Evolutionary conservation across 2,797 vertebrate genomes (phyloP).

Genomic region (Eurystomus glaucurus): DNA sequence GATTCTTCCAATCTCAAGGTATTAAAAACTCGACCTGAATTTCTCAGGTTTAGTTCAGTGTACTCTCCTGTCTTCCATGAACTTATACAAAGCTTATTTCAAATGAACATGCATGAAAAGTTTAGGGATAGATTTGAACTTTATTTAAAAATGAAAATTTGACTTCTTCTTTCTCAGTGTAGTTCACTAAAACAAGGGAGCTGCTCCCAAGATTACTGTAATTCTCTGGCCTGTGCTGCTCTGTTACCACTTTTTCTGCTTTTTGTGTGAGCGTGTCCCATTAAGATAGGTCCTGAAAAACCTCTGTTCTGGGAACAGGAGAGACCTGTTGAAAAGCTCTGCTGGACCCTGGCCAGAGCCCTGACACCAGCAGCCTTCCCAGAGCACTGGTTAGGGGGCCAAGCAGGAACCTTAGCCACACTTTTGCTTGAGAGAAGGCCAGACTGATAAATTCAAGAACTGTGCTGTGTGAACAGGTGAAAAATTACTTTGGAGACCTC

Average conservation of each 20-base stretch:
- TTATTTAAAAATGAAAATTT: not conserved
- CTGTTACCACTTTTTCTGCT: not conserved
- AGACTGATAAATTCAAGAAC: not conserved
- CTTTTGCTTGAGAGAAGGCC: not conserved
- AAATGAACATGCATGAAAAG: not conserved
- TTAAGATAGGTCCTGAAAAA: not conserved
- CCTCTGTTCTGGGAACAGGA: not conserved
- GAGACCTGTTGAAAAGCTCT: not conserved
- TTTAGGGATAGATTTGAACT: not conserved
- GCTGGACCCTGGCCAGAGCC: not conserved
- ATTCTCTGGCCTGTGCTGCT: not conserved
- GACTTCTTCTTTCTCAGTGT: not conserved
- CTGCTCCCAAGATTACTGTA: not conserved
- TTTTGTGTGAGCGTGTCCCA: rapidly evolving
- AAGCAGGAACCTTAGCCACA: not conserved
- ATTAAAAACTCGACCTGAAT: not conserved
- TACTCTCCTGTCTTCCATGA: not conserved
- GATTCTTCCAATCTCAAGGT: not conserved
- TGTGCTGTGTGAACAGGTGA: not conserved
- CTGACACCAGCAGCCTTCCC: not conserved
- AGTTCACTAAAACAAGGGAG: not conserved
- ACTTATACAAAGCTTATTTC: not conserved
- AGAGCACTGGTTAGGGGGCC: not conserved
- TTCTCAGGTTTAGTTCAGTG: not conserved
- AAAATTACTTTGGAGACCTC: constrained; percentile 12